Evolutionary conservation across 2,888 invertebrate species (phyloP), one percentile per base, ranked within the genome.

Genomic region (Caenorhabditis sp.): DNA sequence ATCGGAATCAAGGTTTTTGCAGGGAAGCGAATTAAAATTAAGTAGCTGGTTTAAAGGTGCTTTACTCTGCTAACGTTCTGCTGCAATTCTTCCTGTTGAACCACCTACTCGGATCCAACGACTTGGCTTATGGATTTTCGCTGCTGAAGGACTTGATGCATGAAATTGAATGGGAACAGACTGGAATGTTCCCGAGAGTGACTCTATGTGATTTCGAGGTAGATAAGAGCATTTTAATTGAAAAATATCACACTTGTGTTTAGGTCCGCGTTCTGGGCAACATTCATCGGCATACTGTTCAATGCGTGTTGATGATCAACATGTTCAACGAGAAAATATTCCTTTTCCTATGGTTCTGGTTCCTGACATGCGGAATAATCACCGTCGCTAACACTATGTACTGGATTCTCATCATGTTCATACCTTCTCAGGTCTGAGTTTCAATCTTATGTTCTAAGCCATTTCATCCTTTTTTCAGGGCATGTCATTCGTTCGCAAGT

Each of bases 181-280:
- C 89, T 20, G 89, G 89, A 59, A 88, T 89, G 87, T 89, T 89
- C 73, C 89, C 89, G 5, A 76, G 89, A 50, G 89, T 89, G 13
- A 89, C 89, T n/a, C 81, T 89, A n/a, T 89, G 89, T 65, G 89
- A 89, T 53, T 89, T 89, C 68, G 89, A 89, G 74, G 88, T 87
- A 41, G 26, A 3, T 7, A 32, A 17, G 7, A 9, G 24, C 9
- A 48, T 32, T 24, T 4, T 32, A n/a, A 15, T 13, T 0, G 2
- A 24, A n/a, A 1, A 35, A 2, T 3, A 15, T 20, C 2, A 7
- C 3, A 37, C 26, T 73, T n/a, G n/a, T n/a, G n/a, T 78, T 52
- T 37, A 87, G 86, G 87, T 88, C 3, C 85, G 88, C 50, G 88
- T 88, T 0, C 83, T 88, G 15, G 88, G 88, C 15, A 88, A 88